phyloP scores from a whole-genome alignment of 2,888 invertebrate species.

The Laspeyria flexula region DNA sequence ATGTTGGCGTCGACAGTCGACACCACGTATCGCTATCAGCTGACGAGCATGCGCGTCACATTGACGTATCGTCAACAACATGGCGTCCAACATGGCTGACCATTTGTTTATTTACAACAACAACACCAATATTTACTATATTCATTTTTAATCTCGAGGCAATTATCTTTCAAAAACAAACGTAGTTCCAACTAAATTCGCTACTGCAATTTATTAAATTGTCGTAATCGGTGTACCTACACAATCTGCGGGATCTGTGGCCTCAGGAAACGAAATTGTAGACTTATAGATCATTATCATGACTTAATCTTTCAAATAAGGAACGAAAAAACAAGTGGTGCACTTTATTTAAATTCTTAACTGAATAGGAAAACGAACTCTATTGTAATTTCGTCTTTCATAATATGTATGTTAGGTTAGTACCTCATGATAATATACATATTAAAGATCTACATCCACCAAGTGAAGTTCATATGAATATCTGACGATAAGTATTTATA shows the following conservation, averaged over 20 bases:
- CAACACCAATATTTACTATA: slow-evolving; percentile 35
- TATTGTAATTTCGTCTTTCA: slow-evolving; percentile 29
- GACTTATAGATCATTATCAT: not conserved
- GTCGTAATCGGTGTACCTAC: not conserved
- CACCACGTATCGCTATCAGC: slow-evolving; percentile 63
- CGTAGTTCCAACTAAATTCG: too few relatives aligned
- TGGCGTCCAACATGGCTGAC: slow-evolving; percentile 73
- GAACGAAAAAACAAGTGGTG: not conserved
- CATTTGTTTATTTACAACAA: slow-evolving; percentile 76
- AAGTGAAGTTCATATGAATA: not conserved
- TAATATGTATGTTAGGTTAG: not conserved
- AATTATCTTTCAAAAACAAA: too few relatives aligned
- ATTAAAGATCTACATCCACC: not conserved
- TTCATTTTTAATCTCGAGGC: not conserved
- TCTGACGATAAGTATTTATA: slow-evolving; percentile 1
- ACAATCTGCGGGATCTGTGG: not conserved
- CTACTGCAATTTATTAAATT: not conserved
- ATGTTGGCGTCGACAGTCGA: slow-evolving; percentile 21
- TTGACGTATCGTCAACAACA: slow-evolving; percentile 67
- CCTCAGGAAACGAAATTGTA: not conserved
- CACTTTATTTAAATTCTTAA: too few relatives aligned
- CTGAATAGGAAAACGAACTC: too few relatives aligned
- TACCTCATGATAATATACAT: too few relatives aligned
- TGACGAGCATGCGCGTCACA: slow-evolving; percentile 68
- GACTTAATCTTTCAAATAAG: not conserved